phyloP scores from a whole-genome alignment of 2,888 invertebrate genomes.

The Mycalesis mineus region DNA sequence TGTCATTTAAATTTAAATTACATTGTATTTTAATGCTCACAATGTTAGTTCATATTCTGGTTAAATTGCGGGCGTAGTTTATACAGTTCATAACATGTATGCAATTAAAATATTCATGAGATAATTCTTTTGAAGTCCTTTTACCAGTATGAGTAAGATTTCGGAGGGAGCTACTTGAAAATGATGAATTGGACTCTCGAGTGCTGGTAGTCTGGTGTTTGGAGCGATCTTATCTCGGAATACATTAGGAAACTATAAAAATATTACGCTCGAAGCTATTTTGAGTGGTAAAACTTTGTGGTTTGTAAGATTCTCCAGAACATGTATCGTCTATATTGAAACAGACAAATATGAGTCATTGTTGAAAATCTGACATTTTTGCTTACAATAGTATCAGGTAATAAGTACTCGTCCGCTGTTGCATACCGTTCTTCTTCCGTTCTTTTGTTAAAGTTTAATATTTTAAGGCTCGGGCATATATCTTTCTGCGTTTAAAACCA shows the following conservation, averaged over 20 bases:
- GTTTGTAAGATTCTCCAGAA: not conserved
- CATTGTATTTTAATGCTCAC: slow-evolving; percentile 36
- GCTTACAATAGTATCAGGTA: too few species aligned
- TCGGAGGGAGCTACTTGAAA: slow-evolving; percentile 50
- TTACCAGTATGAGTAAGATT: slow-evolving; percentile 42
- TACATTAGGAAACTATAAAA: slow-evolving; percentile 29
- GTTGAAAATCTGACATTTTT: too few species aligned
- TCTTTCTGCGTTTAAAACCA: too few species aligned
- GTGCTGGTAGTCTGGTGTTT: slow-evolving; percentile 44
- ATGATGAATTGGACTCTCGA: slow-evolving; percentile 55
- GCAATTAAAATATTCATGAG: slow-evolving; percentile 57
- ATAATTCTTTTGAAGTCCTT: slow-evolving; percentile 37
- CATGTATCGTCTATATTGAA: too few species aligned
- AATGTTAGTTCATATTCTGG: slow-evolving; percentile 28
- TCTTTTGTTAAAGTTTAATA: too few species aligned
- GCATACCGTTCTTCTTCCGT: too few species aligned
- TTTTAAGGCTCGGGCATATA: too few species aligned
- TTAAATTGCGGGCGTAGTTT: slow-evolving; percentile 32
- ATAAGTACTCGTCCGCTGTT: too few species aligned
- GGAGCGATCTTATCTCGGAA: slow-evolving; percentile 24
- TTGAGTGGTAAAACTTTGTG: slow-evolving; percentile 3
- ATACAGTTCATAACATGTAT: slow-evolving; percentile 37
- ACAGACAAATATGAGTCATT: too few species aligned
- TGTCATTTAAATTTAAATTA: slow-evolving; percentile 33
- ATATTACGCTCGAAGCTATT: slow-evolving; percentile 9